Conservation (phyloP, 2,797 vertebrate genomes). For the Epinephelus coioides region DNA sequence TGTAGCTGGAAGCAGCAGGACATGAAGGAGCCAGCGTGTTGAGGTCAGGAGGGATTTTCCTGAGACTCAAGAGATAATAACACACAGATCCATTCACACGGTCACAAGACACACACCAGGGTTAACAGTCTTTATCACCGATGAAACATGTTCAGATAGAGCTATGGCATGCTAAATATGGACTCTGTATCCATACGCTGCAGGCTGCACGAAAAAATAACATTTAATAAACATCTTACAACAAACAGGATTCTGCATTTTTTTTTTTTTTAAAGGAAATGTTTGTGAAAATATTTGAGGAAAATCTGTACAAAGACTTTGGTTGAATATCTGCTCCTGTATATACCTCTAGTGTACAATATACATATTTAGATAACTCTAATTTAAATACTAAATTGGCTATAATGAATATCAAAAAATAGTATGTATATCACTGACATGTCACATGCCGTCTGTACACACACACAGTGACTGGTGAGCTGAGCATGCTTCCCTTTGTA, state of each 20-base stretch:
- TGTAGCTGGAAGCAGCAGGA: too few relatives aligned
- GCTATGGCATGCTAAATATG: constrained; percentile 40
- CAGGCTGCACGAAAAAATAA: constrained; percentile 32
- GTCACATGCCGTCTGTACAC: constrained; percentile 13
- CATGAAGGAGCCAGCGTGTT: neutral
- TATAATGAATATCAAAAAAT: constrained; percentile 72
- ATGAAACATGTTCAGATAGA: neutral
- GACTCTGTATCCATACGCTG: constrained; percentile 24
- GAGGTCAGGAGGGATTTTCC: constrained; percentile 13
- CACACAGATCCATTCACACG: constrained; percentile 7
- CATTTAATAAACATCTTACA: constrained; percentile 23
- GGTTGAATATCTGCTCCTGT: constrained; percentile 69
- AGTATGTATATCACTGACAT: constrained; percentile 39
- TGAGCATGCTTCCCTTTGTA: constrained; percentile 64
- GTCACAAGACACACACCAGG: neutral
- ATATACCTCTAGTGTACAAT: constrained; percentile 74
- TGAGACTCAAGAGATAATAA: constrained; percentile 6
- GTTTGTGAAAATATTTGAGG: constrained; percentile 50
- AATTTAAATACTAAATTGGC: constrained; percentile 81
- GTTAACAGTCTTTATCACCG: neutral
- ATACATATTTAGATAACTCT: constrained; percentile 74
- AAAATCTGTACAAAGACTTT: constrained; percentile 74
- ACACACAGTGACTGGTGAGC: neutral
- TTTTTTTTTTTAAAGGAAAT: constrained; percentile 24
- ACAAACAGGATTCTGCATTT: neutral